Evolutionary conservation across 2,797 vertebrate genomes (phyloP).

Genomic region (Labeo calbasu): DNA sequence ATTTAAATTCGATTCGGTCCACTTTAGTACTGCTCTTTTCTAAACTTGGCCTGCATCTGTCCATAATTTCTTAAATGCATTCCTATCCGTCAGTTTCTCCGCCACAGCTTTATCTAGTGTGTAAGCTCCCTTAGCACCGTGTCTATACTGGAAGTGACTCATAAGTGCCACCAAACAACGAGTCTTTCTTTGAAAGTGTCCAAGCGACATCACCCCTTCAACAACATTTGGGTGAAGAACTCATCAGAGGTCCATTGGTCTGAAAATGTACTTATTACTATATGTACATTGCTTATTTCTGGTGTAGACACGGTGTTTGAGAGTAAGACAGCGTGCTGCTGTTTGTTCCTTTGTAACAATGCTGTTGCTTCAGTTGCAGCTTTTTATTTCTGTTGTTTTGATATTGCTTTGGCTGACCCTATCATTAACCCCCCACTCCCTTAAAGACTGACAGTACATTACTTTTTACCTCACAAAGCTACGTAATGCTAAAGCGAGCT

Average conservation of each 20-base stretch:
- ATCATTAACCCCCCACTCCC: constrained; percentile 62
- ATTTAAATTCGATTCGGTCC: not conserved
- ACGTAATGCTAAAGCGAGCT: constrained; percentile 68
- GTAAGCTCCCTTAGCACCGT: constrained; percentile 30
- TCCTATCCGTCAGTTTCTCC: not conserved
- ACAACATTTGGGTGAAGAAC: not conserved
- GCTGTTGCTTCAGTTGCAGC: constrained; percentile 65
- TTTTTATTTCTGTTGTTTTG: constrained; percentile 68
- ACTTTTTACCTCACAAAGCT: constrained; percentile 49
- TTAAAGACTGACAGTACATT: constrained; percentile 27
- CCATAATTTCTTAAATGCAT: not conserved
- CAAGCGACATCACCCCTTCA: not conserved
- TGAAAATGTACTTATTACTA: not conserved
- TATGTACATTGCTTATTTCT: constrained; percentile 17
- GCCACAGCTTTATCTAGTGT: constrained; percentile 22
- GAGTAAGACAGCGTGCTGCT: constrained; percentile 57
- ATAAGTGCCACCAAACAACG: not conserved
- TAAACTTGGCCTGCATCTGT: not conserved
- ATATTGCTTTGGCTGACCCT: constrained; percentile 57
- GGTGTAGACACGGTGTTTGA: constrained; percentile 44
- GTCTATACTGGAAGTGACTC: constrained; percentile 50
- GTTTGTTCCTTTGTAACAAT: constrained; percentile 61
- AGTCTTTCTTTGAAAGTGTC: not conserved
- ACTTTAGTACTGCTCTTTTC: not conserved
- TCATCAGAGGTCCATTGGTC: not conserved